Evolutionary conservation across 2,888 invertebrate species (phyloP).

Genomic region (Hofmannophila pseudospretella): DNA sequence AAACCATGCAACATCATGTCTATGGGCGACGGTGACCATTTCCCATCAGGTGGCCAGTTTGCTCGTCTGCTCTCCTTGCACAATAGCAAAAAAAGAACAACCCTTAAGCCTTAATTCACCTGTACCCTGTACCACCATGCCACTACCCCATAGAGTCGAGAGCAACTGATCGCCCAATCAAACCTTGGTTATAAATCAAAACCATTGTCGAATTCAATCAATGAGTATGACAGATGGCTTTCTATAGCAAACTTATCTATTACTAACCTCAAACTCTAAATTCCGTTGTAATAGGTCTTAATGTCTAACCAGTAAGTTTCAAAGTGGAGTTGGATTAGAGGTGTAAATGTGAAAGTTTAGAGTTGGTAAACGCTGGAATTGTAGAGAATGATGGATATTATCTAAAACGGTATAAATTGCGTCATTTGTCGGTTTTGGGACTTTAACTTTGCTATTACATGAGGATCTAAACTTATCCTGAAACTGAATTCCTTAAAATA

Average conservation of each 20-base stretch:
- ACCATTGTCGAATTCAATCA: conserved; percentile 24
- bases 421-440: conserved; percentile 15
- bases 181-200: conserved; percentile 21
- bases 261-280: not conserved
- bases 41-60: no score
- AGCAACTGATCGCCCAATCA: conserved; percentile 4
- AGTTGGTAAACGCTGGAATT: conserved; percentile 6
- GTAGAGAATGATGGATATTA: conserved; percentile 22
- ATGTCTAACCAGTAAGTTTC: not conserved
- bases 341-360: not conserved
- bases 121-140: no score
- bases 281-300: not conserved
- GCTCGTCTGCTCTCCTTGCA: no score
- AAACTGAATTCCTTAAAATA: no score
- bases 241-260: conserved; percentile 6
- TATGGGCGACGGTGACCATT: no score
- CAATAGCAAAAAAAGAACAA: no score
- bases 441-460: not conserved
- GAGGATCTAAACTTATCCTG: no score
- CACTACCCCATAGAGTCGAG: no score
- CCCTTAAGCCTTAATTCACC: no score
- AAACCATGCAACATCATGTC: no score
- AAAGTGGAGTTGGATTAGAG: not conserved
- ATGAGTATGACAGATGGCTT: conserved; percentile 24
- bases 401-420: conserved; percentile 22